Evolutionary conservation across 1,140 invertebrate species (phyloP).

Genomic region (Harlomillsia oculata): DNA sequence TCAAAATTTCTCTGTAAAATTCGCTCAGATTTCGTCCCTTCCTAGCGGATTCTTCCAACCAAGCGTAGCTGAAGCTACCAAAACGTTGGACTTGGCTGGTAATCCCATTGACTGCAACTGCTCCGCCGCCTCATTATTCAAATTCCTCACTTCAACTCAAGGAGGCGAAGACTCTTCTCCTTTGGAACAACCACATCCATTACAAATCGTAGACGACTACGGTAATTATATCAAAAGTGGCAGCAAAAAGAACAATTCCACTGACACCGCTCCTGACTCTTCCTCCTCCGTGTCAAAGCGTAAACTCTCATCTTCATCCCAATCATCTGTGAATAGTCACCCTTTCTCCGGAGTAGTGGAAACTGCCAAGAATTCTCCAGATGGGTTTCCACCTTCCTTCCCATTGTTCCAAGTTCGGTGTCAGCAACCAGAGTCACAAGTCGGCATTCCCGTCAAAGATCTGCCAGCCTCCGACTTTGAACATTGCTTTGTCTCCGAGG

Average conservation of each 20-base stretch:
- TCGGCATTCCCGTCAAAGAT: constrained; percentile 17
- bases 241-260: neutral
- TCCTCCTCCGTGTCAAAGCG: neutral
- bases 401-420: constrained; percentile 18
- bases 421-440: constrained; percentile 6
- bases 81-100: constrained; percentile 50
- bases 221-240: constrained; percentile 11
- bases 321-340: neutral
- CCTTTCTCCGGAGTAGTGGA: neutral
- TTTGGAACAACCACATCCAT: neutral
- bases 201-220: constrained; percentile 6
- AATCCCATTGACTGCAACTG: constrained; percentile 81
- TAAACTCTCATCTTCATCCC: constrained; percentile 3
- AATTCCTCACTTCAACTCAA: constrained; percentile 7
- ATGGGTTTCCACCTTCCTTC: neutral
- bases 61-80: constrained; percentile 24
- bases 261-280: neutral
- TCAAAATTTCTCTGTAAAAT: constrained; percentile 54
- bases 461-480: constrained; percentile 24
- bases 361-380: neutral
- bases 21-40: constrained; percentile 18
- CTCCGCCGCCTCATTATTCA: constrained; percentile 42
- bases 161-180: neutral
- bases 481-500: constrained; percentile 22
- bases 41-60: constrained; percentile 19